These are phyloP conservation scores for Brachyalestes nurse DNA, from an alignment of 2,797 vertebrate genomes.

Conservation along the genomic window DNA sequence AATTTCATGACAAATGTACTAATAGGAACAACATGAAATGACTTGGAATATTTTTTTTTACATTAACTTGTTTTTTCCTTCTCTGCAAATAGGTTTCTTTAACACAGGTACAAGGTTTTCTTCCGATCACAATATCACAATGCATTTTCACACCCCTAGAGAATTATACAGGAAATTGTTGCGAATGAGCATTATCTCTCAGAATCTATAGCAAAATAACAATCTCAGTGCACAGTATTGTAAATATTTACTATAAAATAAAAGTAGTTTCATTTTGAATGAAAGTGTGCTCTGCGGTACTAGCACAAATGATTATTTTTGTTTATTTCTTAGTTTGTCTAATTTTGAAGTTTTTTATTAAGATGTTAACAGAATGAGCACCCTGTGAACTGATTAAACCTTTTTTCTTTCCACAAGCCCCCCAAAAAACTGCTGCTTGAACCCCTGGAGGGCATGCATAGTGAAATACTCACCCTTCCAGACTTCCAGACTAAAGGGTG, in stretches of 20 bases:
- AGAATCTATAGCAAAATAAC: neutral
- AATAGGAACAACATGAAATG: no score
- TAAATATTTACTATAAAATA: neutral
- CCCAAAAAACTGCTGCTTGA: slow-evolving; percentile 35
- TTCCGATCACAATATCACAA: no score
- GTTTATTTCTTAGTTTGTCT: slow-evolving; percentile 12
- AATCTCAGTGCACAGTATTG: neutral
- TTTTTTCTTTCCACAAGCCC: slow-evolving; percentile 16
- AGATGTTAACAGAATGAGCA: slow-evolving; percentile 1
- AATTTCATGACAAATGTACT: no score
- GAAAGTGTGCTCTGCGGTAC: neutral
- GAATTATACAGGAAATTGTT: neutral
- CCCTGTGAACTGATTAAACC: slow-evolving; percentile 25
- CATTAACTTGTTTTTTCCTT: no score
- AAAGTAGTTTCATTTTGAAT: no score
- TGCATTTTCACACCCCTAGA: no score
- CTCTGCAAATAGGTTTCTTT: no score
- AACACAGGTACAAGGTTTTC: no score
- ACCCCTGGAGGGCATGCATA: slow-evolving; percentile 47
- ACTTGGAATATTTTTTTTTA: no score
- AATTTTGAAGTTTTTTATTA: neutral
- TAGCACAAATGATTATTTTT: neutral
- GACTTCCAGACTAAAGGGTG: slow-evolving; percentile 34
- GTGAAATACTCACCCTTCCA: slow-evolving; percentile 50
- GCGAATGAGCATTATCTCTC: neutral